Percentiles rank a stretch among this genome's conserved stretches.
phyloP scores from a whole-genome alignment of 2,113 vertebrate species.

The Pachycephala philippinensis region DNA sequence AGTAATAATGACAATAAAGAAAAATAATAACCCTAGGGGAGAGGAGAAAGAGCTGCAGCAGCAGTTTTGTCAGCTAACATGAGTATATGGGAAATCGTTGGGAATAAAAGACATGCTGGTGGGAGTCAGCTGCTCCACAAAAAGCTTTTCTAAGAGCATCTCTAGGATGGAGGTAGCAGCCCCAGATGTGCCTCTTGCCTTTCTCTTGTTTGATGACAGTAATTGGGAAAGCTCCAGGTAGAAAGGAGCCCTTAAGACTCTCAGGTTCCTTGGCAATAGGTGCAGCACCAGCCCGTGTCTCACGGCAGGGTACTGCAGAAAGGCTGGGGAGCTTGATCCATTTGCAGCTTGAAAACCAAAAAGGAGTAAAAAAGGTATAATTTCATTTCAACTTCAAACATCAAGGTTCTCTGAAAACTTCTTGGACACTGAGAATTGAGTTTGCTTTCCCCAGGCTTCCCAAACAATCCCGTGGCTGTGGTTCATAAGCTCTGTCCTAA shows the following conservation, averaged over 20 bases:
- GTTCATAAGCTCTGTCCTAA: neutral
- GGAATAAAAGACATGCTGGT: neutral
- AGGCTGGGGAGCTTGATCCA: neutral
- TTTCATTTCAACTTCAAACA: neutral
- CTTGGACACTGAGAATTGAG: neutral
- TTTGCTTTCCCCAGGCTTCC: neutral
- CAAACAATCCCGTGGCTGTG: neutral
- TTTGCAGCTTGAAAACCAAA: neutral
- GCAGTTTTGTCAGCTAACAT: neutral
- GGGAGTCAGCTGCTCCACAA: neutral
- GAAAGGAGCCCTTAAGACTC: neutral
- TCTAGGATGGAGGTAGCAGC: neutral
- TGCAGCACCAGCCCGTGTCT: neutral
- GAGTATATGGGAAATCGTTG: neutral
- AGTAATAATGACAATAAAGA: neutral
- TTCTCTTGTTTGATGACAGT: neutral
- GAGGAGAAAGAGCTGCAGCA: neutral
- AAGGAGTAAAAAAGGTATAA: rapidly evolving
- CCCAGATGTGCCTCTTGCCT: neutral
- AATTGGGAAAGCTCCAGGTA: neutral
- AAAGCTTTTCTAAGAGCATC: neutral
- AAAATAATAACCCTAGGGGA: neutral
- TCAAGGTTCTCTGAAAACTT: neutral
- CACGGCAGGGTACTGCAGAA: neutral
- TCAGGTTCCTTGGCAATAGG: neutral